Base-by-base conservation (phyloP, 2,888 invertebrate genomes). In the Anthrax anthrax region DNA sequence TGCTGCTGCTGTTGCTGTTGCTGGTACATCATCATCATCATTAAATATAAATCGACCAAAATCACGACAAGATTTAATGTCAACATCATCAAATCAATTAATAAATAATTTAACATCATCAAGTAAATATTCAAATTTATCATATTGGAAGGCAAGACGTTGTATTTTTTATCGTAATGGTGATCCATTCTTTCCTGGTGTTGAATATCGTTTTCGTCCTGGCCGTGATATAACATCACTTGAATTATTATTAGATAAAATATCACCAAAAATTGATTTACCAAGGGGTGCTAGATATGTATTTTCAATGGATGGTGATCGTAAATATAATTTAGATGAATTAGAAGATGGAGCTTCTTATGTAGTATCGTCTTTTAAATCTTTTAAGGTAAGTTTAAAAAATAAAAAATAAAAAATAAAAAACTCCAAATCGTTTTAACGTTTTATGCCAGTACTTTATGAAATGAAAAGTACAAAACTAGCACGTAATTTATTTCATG, bases 101-200 rank as follows among this genome's bases (percentile, higher is more conserved):
- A n/a, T n/a, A n/a, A n/a, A n/a, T n/a, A n/a, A n/a, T n/a, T 56
- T 70, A 66, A 65, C 75, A 69, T 76, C 76, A 56, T 71, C 61
- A 42, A 72, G 70, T 61, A 66, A 80, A 56, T 87, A 85, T 67
- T 80, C 79, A 53, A 85, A 87, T 64, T 75, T 87, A 44, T 86
- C 86, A 53, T 88, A 84, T 62, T 90, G 89, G 89, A 80, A 84
- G 58, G 87, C 89, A 1, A 73, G 88, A 49, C 73, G 89, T 44
- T 86, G 92, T 48, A 81, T 86, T 2, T 92, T 95, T 69, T 94
- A 86, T 70, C 81, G 88, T 63, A 95, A 94, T 74, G 94, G 94
- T 4, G 92, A 94, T 63, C 86, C 89, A 0, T 88, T 89, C 62
- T 90, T 85, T 61, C 88, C 87, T 16, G 91, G 92, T 0, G 79